These are phyloP conservation scores for Agelaius phoeniceus DNA, from an alignment of 2,113 vertebrate genomes.

Conservation along the genomic window DNA sequence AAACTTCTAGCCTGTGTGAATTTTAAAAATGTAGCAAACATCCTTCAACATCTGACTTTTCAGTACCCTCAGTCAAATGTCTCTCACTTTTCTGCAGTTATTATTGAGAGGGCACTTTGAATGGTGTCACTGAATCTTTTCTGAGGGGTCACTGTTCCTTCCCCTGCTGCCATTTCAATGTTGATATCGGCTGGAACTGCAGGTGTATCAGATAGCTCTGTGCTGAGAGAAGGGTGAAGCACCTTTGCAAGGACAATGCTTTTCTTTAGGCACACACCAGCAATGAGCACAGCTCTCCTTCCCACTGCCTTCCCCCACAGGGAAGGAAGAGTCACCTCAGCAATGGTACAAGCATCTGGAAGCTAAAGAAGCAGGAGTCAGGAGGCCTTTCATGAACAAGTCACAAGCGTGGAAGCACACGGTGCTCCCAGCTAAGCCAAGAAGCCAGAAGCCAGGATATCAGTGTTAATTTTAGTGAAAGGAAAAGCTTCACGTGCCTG, in stretches of 20 bases:
- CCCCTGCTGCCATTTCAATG: background rate
- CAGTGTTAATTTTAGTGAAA: slow-evolving; percentile 63
- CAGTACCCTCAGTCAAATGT: background rate
- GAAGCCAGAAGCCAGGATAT: slow-evolving; percentile 35
- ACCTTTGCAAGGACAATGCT: background rate
- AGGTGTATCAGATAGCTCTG: background rate
- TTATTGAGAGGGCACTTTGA: slow-evolving; percentile 12
- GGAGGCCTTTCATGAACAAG: background rate
- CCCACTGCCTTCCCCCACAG: background rate
- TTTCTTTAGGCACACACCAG: background rate
- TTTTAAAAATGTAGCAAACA: slow-evolving; percentile 29
- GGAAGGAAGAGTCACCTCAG: background rate
- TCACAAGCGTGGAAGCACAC: background rate
- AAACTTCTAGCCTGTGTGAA: background rate
- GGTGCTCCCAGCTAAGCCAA: slow-evolving; percentile 15
- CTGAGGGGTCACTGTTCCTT: background rate
- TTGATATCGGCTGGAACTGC: background rate
- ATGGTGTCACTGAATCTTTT: slow-evolving; percentile 21
- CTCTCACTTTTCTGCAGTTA: background rate
- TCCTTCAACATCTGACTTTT: slow-evolving; percentile 6
- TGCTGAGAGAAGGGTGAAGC: slow-evolving; percentile 13
- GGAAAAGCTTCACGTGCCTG: slow-evolving; percentile 65
- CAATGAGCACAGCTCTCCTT: background rate
- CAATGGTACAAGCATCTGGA: background rate
- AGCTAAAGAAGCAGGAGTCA: slow-evolving; percentile 38